Evolutionary conservation across 2,113 vertebrate species (phyloP).

Genomic region (Phylloscopus whistleri): DNA sequence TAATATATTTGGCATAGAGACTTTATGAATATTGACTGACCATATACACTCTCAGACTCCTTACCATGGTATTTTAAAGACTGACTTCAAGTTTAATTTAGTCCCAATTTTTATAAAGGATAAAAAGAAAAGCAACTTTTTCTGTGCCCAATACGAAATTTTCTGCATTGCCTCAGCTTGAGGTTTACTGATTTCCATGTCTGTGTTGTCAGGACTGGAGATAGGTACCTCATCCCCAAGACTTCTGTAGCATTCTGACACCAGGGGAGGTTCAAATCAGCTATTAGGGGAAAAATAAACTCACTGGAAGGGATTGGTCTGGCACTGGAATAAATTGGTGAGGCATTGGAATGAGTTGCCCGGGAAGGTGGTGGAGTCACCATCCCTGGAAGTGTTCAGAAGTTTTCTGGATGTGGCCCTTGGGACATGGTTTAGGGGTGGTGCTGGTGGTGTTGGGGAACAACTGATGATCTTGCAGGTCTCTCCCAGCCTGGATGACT

Average conservation of each 20-base stretch:
- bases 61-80: background rate
- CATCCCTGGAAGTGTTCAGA: background rate
- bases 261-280: background rate
- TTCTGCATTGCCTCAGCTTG: background rate
- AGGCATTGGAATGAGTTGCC: background rate
- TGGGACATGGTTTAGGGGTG: rapidly evolving
- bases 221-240: background rate
- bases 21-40: background rate
- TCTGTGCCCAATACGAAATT: background rate
- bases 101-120: background rate
- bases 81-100: background rate
- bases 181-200: background rate
- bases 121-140: background rate
- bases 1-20: background rate
- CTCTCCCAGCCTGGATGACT: background rate
- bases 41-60: background rate
- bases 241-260: background rate
- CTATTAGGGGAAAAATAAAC: too few relatives aligned
- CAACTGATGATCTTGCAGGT: background rate
- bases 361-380: too few relatives aligned
- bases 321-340: background rate
- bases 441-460: background rate
- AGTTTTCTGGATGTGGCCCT: too few relatives aligned
- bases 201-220: background rate
- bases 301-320: background rate